Evolutionary conservation across 2,113 vertebrate species (phyloP).

Genomic region (Podiceps cristatus): DNA sequence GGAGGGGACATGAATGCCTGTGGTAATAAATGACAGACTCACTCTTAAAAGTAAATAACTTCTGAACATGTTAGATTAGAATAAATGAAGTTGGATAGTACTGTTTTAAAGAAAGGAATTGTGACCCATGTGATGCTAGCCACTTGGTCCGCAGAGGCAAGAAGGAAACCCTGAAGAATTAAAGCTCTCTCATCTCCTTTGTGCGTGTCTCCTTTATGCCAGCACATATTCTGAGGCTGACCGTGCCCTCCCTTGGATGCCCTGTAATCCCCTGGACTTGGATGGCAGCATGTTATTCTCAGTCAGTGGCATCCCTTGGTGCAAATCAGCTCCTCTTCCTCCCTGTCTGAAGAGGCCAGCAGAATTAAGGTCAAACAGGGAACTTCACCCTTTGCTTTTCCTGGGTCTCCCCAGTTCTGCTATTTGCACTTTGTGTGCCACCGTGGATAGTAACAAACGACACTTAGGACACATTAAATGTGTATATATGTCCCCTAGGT

Average conservation of each 20-base stretch:
- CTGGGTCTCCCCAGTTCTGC: neutral
- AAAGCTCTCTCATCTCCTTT: neutral
- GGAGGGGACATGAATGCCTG: neutral
- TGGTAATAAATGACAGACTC: neutral
- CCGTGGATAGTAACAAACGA: neutral
- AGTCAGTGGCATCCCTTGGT: neutral
- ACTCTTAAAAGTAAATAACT: neutral
- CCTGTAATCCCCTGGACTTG: neutral
- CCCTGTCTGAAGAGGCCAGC: neutral
- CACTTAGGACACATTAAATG: fast-evolving
- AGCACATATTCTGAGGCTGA: neutral
- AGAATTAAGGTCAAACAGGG: neutral
- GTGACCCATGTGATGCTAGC: fast-evolving
- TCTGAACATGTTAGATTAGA: neutral
- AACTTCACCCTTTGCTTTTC: neutral
- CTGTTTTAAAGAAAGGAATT: neutral
- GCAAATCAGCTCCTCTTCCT: neutral
- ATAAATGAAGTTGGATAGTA: neutral
- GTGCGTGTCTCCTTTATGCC: neutral
- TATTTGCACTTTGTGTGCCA: fast-evolving
- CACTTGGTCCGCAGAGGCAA: neutral
- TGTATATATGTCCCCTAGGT: neutral
- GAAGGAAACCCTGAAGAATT: neutral
- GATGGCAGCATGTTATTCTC: neutral
- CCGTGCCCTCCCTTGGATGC: neutral